These are phyloP conservation scores for Anisognathus igniventris DNA, from an alignment of 2,797 vertebrate genomes.

Conservation along the genomic window DNA sequence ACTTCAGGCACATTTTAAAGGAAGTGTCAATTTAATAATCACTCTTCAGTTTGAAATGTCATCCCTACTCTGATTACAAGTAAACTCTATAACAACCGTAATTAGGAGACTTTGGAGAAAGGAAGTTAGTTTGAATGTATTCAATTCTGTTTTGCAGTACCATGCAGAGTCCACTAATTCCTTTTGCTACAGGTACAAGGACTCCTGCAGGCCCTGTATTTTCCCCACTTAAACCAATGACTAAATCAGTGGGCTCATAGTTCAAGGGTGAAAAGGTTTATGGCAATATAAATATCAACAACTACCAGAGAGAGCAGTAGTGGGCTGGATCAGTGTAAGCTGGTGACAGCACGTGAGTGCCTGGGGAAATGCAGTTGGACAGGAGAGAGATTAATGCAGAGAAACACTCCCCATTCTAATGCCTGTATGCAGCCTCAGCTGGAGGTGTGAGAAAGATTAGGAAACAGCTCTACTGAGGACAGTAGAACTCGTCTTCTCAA, in stretches of 20 bases:
- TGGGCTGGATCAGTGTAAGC: neutral
- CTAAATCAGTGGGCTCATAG: neutral
- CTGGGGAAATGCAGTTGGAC: neutral
- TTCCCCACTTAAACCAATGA: neutral
- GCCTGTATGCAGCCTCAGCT: fast-evolving
- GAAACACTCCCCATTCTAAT: neutral
- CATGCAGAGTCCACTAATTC: neutral
- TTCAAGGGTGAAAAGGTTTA: slow-evolving; percentile 5
- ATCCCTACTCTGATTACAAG: slow-evolving; percentile 28
- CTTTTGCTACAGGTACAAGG: neutral
- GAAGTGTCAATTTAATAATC: slow-evolving; percentile 46
- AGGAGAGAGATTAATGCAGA: neutral
- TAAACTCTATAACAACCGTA: slow-evolving; percentile 25
- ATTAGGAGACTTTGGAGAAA: slow-evolving; percentile 29
- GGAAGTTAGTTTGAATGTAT: neutral
- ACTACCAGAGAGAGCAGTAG: neutral
- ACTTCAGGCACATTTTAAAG: slow-evolving; percentile 41
- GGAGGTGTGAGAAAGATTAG: neutral
- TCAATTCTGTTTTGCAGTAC: neutral
- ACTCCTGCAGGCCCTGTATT: neutral
- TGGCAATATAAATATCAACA: neutral
- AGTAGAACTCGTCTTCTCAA: neutral
- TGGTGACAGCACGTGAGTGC: neutral
- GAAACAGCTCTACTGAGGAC: neutral
- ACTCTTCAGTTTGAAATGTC: slow-evolving; percentile 31